Percentiles rank a stretch among this genome's conserved stretches.
phyloP scores from a whole-genome alignment of 2,888 invertebrate species.

The Merodon equestris region DNA sequence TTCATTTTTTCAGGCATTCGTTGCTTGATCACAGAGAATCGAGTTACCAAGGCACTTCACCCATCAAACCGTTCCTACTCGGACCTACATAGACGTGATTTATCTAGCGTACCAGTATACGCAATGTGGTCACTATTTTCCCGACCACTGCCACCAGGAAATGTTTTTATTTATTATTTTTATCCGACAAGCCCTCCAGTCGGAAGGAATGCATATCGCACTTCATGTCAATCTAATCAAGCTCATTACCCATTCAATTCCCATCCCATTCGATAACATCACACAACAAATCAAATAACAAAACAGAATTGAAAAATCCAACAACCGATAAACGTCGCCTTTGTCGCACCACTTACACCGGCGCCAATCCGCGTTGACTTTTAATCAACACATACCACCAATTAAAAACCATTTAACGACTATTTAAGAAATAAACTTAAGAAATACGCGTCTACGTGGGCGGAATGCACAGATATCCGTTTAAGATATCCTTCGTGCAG shows the following conservation, averaged over 20 bases:
- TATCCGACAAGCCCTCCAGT: not conserved
- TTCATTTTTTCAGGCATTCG: no score
- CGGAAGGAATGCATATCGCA: no score
- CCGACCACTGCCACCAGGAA: no score
- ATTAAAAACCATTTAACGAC: slow-evolving; percentile 64
- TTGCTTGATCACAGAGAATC: no score
- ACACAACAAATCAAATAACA: not conserved
- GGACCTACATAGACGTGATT: no score
- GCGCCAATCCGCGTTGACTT: slow-evolving; percentile 48
- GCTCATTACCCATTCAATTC: not conserved
- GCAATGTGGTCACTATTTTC: no score
- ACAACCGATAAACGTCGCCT: slow-evolving; percentile 26
- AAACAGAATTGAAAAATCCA: not conserved
- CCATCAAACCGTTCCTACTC: no score
- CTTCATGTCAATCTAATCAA: no score
- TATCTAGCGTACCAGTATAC: no score
- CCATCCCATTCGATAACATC: slow-evolving; percentile 4
- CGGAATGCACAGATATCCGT: slow-evolving; percentile 41
- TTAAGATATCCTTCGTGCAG: slow-evolving; percentile 32
- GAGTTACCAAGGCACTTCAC: no score
- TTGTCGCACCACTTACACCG: slow-evolving; percentile 24
- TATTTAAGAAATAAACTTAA: slow-evolving; percentile 53
- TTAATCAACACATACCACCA: slow-evolving; percentile 54
- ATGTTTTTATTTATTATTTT: not conserved
- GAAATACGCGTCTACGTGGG: slow-evolving; percentile 56